phyloP scores from a whole-genome alignment of 2,888 invertebrate genomes.

The Platycnemis pennipes region DNA sequence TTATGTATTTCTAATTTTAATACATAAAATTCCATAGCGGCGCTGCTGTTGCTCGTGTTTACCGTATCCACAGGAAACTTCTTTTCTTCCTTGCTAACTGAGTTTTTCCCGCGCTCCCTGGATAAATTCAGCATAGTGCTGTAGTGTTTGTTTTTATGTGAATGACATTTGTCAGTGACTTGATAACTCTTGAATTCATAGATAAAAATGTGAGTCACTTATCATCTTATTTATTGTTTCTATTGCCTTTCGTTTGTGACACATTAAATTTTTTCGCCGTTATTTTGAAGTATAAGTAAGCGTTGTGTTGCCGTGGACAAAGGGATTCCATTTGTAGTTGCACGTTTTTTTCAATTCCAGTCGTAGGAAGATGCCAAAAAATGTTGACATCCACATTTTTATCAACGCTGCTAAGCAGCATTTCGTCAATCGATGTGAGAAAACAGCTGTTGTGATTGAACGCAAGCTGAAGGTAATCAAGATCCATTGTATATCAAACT shows the following conservation, averaged over 20 bases:
- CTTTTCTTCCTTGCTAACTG: background rate
- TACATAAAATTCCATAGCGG: background rate
- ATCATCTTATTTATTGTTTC: background rate
- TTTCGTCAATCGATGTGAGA: constrained; percentile 81
- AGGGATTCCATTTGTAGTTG: background rate
- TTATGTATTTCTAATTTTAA: no score
- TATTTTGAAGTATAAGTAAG: background rate
- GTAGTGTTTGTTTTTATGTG: background rate
- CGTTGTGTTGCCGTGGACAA: background rate
- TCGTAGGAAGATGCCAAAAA: constrained; percentile 36
- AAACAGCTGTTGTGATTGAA: constrained; percentile 81
- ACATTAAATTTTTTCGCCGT: background rate
- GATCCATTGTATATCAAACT: no score
- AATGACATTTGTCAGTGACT: background rate
- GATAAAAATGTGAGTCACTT: background rate
- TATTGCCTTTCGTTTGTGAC: background rate
- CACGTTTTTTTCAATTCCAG: no score
- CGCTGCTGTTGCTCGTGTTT: background rate
- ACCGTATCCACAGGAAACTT: background rate
- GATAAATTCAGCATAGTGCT: background rate
- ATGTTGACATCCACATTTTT: constrained; percentile 80
- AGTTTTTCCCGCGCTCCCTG: constrained; percentile 43
- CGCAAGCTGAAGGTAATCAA: constrained; percentile 81
- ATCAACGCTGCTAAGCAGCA: constrained; percentile 81
- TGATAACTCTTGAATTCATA: background rate